phyloP scores from a whole-genome alignment of 2,888 invertebrate species.

The Sphaerophoria taeniata region DNA sequence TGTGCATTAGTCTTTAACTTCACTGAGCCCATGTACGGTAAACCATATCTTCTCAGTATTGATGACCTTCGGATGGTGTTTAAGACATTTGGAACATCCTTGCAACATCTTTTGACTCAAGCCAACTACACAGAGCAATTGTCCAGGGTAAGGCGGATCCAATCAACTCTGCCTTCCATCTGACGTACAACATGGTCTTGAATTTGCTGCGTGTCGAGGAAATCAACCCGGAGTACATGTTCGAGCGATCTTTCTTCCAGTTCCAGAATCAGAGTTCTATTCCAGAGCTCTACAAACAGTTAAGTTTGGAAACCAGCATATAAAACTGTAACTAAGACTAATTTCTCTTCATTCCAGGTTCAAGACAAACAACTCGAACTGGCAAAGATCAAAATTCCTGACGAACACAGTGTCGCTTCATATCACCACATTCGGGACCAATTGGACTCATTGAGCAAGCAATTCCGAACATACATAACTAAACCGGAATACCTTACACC shows the following conservation, averaged over 20 bases:
- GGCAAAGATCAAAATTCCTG: slow-evolving; percentile 86
- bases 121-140: no score
- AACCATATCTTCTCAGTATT: no score
- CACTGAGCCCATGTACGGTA: no score
- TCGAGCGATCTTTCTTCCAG: slow-evolving; percentile 98
- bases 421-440: slow-evolving; percentile 94
- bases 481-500: slow-evolving; percentile 95
- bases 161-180: slow-evolving; percentile 99
- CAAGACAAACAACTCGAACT: slow-evolving; percentile 86
- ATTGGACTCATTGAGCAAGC: slow-evolving; percentile 88
- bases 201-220: slow-evolving; percentile 98
- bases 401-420: slow-evolving; percentile 90
- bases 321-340: background rate
- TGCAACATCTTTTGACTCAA: no score
- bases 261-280: slow-evolving; percentile 99
- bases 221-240: slow-evolving; percentile 99
- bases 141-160: slow-evolving; percentile 97
- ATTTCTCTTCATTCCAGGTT: slow-evolving; percentile 63
- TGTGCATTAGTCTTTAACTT: no score
- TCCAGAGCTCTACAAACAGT: slow-evolving; percentile 92
- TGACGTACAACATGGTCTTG: slow-evolving; percentile 99
- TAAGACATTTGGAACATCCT: no score
- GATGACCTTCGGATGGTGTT: no score
- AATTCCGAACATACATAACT: slow-evolving; percentile 91
- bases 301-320: slow-evolving; percentile 70